phyloP scores from a whole-genome alignment of 2,888 invertebrate species.

The Glomeris marginata region DNA sequence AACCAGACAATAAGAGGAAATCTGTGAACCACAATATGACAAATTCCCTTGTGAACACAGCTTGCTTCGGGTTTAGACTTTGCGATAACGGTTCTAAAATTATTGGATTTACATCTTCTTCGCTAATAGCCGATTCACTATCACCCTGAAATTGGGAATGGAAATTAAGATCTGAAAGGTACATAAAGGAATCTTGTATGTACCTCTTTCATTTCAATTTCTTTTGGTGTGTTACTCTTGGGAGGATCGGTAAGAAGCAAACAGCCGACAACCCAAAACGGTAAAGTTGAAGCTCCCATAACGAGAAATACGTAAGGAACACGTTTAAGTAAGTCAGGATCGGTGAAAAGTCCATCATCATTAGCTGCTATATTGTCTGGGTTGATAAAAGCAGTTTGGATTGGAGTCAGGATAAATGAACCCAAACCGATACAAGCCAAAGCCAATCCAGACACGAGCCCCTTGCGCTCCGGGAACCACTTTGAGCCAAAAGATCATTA shows the following conservation, averaged over 20 bases:
- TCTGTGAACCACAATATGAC: slow-evolving; percentile 28
- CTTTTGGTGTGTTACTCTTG: not conserved
- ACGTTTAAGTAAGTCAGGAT: slow-evolving; percentile 22
- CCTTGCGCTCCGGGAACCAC: slow-evolving; percentile 29
- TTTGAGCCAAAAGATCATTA: too few species aligned
- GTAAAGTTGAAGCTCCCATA: slow-evolving; percentile 23
- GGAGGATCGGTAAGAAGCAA: slow-evolving; percentile 19
- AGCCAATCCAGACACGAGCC: slow-evolving; percentile 28
- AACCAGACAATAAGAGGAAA: slow-evolving; percentile 25
- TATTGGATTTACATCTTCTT: too few species aligned
- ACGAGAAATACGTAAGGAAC: slow-evolving; percentile 26
- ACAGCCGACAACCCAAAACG: slow-evolving; percentile 25
- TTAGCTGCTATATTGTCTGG: slow-evolving; percentile 23
- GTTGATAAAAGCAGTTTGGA: slow-evolving; percentile 31
- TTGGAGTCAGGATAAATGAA: slow-evolving; percentile 28
- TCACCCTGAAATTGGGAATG: too few species aligned
- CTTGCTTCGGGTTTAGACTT: slow-evolving; percentile 18
- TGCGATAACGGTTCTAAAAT: not conserved
- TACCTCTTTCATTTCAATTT: too few species aligned
- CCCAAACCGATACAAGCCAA: slow-evolving; percentile 31
- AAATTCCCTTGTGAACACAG: slow-evolving; percentile 24
- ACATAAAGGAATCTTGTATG: too few species aligned
- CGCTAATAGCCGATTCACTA: too few species aligned
- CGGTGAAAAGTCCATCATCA: slow-evolving; percentile 20
- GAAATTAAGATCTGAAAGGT: too few species aligned